phyloP scores from a whole-genome alignment of 2,888 invertebrate genomes.

The Cantharis nigra region DNA sequence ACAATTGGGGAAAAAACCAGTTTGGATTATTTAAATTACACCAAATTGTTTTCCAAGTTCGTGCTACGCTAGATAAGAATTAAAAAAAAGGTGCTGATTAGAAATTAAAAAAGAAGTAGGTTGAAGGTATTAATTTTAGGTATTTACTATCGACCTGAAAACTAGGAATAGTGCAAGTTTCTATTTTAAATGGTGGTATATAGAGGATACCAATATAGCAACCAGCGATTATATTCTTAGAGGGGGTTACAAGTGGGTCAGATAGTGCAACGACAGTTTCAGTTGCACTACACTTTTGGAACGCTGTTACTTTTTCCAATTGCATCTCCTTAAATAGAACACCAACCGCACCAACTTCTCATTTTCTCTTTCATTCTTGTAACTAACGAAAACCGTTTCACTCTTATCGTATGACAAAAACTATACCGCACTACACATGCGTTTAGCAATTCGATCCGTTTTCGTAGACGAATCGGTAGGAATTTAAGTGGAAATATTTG shows the following conservation, averaged over 20 bases:
- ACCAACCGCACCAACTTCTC: conserved; percentile 49
- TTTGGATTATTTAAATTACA: neutral
- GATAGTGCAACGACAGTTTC: conserved; percentile 46
- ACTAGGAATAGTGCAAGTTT: conserved; percentile 2
- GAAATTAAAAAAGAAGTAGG: neutral
- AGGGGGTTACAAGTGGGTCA: conserved; percentile 40
- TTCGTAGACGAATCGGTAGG: conserved; percentile 16
- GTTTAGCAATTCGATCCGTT: conserved; percentile 55
- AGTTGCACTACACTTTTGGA: conserved; percentile 47
- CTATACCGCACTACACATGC: conserved; percentile 61
- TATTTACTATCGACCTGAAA: conserved; percentile 2
- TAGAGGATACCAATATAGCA: conserved; percentile 15
- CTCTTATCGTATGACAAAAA: conserved; percentile 58
- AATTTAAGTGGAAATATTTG: conserved; percentile 16
- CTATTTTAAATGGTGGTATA: conserved; percentile 5
- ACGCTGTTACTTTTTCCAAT: conserved; percentile 15
- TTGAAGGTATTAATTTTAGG: neutral
- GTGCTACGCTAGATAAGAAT: neutral
- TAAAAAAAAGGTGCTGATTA: neutral
- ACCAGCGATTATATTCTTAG: conserved; percentile 16
- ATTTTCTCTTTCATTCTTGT: conserved; percentile 46
- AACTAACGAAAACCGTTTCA: conserved; percentile 47
- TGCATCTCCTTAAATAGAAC: conserved; percentile 44
- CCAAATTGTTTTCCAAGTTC: neutral
- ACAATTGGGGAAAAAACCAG: neutral